A percentile compares a stretch with the other conserved stretches of the same genome.
These are phyloP conservation scores for Platynereis dumerilii DNA, from an alignment of 2,888 invertebrate genomes.

Conservation along the genomic window DNA sequence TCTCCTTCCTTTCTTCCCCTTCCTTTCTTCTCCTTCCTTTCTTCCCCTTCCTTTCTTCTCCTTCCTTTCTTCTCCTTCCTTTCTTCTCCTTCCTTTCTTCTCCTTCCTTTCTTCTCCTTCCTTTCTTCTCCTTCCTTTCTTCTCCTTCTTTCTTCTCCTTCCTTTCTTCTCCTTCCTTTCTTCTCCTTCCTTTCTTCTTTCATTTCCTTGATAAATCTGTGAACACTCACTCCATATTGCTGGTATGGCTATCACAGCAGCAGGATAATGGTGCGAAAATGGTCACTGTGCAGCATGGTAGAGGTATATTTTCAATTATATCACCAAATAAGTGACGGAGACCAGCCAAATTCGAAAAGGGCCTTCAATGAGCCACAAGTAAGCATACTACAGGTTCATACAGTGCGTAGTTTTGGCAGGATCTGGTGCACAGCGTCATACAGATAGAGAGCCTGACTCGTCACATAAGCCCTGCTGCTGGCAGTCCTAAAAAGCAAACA, in stretches of 20 bases:
- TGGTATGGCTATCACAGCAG: background rate
- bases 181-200: background rate
- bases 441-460: no score
- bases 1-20: no score
- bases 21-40: background rate
- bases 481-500: background rate
- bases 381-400: no score
- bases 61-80: background rate
- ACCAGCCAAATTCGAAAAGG: no score
- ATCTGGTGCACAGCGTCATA: no score
- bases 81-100: background rate
- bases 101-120: background rate
- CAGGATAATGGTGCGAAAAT: background rate
- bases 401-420: no score
- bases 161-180: background rate
- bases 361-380: no score
- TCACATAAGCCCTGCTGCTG: background rate
- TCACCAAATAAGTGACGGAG: no score
- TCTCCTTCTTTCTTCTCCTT: background rate
- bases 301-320: no score
- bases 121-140: background rate
- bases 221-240: background rate
- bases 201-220: no score
- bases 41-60: background rate
- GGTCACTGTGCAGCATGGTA: no score